Evolutionary conservation across 2,888 invertebrate genomes (phyloP).

Genomic region (Autographa pulchrina): DNA sequence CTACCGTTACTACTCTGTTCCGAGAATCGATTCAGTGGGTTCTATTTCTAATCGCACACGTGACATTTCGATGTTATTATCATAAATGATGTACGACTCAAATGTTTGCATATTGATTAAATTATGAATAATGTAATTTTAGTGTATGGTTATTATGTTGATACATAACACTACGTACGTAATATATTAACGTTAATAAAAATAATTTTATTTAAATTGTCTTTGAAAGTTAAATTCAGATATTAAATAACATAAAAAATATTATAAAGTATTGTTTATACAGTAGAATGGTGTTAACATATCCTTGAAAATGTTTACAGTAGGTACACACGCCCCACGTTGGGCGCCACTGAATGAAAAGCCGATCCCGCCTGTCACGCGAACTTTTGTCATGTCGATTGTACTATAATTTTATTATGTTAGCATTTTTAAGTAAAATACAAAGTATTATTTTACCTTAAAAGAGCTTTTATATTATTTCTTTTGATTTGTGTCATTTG

Average conservation of each 20-base stretch:
- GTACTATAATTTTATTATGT: conserved; percentile 11
- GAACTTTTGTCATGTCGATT: conserved; percentile 27
- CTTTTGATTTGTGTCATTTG: not conserved
- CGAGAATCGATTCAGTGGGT: conserved; percentile 15
- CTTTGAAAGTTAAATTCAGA: too few species aligned
- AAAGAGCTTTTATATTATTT: not conserved
- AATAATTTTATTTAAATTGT: too few species aligned
- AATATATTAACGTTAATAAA: too few species aligned
- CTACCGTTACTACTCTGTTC: conserved; percentile 6
- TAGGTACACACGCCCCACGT: conserved; percentile 33
- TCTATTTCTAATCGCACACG: conserved; percentile 14
- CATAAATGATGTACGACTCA: conserved; percentile 15
- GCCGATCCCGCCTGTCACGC: conserved; percentile 37
- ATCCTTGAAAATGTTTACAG: conserved; percentile 38
- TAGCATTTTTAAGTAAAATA: conserved; percentile 10
- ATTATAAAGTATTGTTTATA: not conserved
- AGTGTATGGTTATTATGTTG: conserved; percentile 19
- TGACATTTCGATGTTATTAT: conserved; percentile 20
- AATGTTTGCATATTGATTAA: conserved; percentile 19
- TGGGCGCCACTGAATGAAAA: conserved; percentile 52
- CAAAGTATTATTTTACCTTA: not conserved
- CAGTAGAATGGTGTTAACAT: not conserved
- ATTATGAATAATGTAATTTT: not conserved
- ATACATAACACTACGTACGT: not conserved
- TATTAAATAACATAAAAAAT: too few species aligned